These are phyloP conservation scores for Morpho helenor DNA, from an alignment of 2,888 invertebrate genomes.

Conservation along the genomic window DNA sequence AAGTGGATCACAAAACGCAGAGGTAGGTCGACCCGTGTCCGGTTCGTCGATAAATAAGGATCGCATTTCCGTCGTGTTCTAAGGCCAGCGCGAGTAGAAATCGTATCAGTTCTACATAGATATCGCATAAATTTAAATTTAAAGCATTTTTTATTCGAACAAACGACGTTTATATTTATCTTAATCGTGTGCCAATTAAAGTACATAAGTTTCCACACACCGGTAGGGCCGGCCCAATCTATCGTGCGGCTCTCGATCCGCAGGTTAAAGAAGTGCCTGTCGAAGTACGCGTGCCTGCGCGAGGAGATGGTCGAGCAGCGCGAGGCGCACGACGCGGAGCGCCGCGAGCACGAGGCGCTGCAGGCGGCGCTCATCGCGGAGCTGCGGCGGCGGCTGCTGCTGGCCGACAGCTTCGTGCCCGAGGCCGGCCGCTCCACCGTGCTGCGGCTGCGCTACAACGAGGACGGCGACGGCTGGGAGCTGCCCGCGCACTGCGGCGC, in stretches of 20 bases:
- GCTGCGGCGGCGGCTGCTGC: constrained; percentile 85
- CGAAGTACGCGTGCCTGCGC: constrained; percentile 84
- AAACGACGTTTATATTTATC: no score
- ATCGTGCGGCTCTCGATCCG: background rate
- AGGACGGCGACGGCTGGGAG: constrained; percentile 58
- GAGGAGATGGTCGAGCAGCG: constrained; percentile 73
- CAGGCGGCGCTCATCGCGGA: constrained; percentile 87
- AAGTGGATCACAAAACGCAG: constrained; percentile 97
- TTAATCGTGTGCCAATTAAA: no score
- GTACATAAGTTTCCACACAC: no score
- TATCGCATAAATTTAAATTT: no score
- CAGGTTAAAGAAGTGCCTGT: constrained; percentile 93
- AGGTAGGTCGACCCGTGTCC: constrained; percentile 37
- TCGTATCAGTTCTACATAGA: no score
- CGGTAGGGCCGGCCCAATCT: no score
- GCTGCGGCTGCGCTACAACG: constrained; percentile 49
- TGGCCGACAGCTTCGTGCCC: constrained; percentile 94
- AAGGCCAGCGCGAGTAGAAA: no score
- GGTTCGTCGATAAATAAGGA: no score
- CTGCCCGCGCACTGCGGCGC: constrained; percentile 45
- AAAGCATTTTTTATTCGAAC: no score
- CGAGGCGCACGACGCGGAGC: constrained; percentile 93
- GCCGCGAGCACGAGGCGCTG: constrained; percentile 92
- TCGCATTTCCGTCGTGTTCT: no score
- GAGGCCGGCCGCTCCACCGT: constrained; percentile 50